phyloP scores from a whole-genome alignment of 2,888 invertebrate genomes.

The Lithophane leautieri region DNA sequence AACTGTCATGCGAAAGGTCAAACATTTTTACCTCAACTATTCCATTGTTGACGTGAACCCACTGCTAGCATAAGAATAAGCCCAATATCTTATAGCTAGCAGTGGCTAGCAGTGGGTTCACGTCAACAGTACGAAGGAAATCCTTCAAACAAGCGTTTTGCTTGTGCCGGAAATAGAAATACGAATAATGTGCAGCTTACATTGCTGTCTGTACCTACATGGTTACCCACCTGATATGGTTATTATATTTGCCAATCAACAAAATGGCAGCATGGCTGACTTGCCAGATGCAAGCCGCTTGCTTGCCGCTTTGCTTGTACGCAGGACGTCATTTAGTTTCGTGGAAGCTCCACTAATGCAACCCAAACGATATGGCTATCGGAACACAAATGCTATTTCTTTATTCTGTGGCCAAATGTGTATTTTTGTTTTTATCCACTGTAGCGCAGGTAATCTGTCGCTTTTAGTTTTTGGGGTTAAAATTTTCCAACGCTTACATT shows the following conservation, averaged over 20 bases:
- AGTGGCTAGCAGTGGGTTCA: too few species aligned
- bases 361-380: neutral
- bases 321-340: neutral
- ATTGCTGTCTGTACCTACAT: neutral
- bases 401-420: neutral
- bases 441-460: too few species aligned
- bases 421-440: neutral
- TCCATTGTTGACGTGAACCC: neutral
- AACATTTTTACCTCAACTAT: too few species aligned
- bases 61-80: neutral
- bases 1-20: too few species aligned
- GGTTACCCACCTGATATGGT: neutral
- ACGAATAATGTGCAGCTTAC: neutral
- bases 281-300: too few species aligned
- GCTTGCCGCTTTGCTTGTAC: too few species aligned
- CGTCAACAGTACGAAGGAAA: too few species aligned
- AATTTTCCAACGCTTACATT: neutral
- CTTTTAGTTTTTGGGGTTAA: neutral
- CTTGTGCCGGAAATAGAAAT: constrained; percentile 7
- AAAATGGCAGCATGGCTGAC: neutral
- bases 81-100: too few species aligned
- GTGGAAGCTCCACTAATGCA: too few species aligned
- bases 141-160: neutral
- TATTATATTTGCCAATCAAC: neutral
- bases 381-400: neutral